Evolutionary conservation across 2,797 vertebrate species (phyloP).

Genomic region (Loris lydekkerianus): DNA sequence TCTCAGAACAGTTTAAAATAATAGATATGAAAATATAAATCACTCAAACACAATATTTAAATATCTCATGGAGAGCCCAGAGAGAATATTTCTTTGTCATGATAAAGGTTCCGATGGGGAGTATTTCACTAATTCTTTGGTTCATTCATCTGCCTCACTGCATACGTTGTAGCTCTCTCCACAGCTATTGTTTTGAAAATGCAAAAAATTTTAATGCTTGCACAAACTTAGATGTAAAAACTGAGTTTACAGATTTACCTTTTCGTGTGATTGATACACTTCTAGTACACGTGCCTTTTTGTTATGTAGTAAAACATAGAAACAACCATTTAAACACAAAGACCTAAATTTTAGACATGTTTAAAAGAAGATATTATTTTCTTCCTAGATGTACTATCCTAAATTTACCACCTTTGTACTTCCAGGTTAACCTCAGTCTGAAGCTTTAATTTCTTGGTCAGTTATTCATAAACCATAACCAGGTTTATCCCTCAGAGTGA

Average conservation of each 20-base stretch:
- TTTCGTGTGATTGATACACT: background rate
- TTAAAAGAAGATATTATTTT: background rate
- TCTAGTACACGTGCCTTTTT: background rate
- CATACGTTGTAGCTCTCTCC: background rate
- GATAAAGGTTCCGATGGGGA: conserved; percentile 34
- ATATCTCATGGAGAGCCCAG: conserved; percentile 2
- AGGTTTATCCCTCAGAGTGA: background rate
- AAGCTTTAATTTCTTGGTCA: background rate
- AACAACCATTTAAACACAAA: background rate
- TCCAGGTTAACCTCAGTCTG: background rate
- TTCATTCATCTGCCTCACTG: background rate
- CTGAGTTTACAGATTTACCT: conserved; percentile 6
- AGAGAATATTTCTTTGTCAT: conserved; percentile 36
- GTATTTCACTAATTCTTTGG: conserved; percentile 49
- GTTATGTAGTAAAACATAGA: background rate
- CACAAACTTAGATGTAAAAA: conserved; percentile 40
- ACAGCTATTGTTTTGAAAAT: conserved; percentile 48
- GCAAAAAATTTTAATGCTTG: background rate
- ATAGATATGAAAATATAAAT: conserved; percentile 61
- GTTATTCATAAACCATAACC: background rate
- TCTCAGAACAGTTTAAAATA: conserved; percentile 76
- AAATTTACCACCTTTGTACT: background rate
- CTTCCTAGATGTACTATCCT: background rate
- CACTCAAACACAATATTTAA: conserved; percentile 58
- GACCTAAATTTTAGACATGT: background rate